Evolutionary conservation across 2,797 vertebrate genomes (phyloP).

Genomic region (Crocodylus rhombifer): DNA sequence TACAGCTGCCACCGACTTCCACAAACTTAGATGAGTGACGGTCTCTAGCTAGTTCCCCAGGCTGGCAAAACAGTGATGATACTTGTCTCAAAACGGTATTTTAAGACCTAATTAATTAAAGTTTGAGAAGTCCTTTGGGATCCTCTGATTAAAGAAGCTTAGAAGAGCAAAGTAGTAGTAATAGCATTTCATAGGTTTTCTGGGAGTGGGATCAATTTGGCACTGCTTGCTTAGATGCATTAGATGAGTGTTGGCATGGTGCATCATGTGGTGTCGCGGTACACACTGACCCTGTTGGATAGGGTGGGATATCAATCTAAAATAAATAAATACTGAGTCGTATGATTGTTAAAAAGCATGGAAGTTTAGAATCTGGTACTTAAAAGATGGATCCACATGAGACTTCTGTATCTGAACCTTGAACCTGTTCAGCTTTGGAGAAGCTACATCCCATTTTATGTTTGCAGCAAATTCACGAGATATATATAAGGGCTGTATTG

Average conservation of each 20-base stretch:
- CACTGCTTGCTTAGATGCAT: too few species aligned
- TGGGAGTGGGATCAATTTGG: too few species aligned
- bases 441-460: not conserved
- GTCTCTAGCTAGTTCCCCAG: too few species aligned
- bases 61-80: too few species aligned
- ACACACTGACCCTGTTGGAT: too few species aligned
- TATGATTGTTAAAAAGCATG: not conserved
- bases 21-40: too few species aligned
- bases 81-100: not conserved
- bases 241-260: too few species aligned
- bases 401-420: not conserved
- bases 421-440: conserved; percentile 15
- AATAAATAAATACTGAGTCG: too few species aligned
- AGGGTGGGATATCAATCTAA: too few species aligned
- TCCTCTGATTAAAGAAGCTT: conserved; percentile 28
- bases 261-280: too few species aligned
- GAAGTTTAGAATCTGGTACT: conserved; percentile 25
- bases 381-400: conserved; percentile 24
- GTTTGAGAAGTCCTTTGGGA: not conserved
- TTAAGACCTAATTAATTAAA: not conserved
- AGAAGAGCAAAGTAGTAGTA: conserved; percentile 34
- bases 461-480: too few species aligned
- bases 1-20: too few species aligned
- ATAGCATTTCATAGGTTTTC: conserved; percentile 1
- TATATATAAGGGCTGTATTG: fast-evolving